Evolutionary conservation across 2,888 invertebrate genomes (phyloP).

Genomic region (Lasioglossum vierecki): DNA sequence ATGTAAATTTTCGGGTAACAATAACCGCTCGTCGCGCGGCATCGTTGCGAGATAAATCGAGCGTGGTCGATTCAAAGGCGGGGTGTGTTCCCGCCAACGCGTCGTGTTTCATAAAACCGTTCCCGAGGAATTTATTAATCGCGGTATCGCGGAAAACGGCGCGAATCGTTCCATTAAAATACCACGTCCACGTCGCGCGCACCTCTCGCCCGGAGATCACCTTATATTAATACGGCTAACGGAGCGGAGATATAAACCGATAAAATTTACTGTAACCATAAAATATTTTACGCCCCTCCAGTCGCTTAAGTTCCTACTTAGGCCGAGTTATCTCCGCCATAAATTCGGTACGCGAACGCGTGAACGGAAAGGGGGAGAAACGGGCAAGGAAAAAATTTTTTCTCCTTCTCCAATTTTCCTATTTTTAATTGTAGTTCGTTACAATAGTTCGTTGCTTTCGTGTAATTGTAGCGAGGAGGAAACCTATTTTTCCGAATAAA

Average conservation of each 20-base stretch:
- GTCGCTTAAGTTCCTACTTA: constrained; percentile 51
- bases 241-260: constrained; percentile 49
- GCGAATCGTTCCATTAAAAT: constrained; percentile 42
- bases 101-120: constrained; percentile 22
- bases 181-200: neutral
- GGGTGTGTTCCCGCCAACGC: neutral
- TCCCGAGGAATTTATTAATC: constrained; percentile 33
- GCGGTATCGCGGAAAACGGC: constrained; percentile 27
- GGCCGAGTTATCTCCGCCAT: constrained; percentile 41
- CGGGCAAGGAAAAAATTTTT: neutral
- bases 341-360: constrained; percentile 33
- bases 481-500: no score
- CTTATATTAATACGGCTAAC: constrained; percentile 47
- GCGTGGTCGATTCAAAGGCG: constrained; percentile 7
- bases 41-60: constrained; percentile 17
- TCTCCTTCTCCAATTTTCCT: neutral
- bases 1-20: constrained; percentile 28
- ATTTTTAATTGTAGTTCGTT: no score
- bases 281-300: constrained; percentile 56
- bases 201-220: constrained; percentile 25
- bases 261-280: constrained; percentile 58
- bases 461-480: no score
- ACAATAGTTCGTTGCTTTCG: no score
- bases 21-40: neutral
- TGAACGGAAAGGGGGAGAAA: constrained; percentile 3